Percentiles rank a stretch among this genome's conserved stretches.
phyloP scores from a whole-genome alignment of 2,113 vertebrate genomes.

The Cebus imitator region DNA sequence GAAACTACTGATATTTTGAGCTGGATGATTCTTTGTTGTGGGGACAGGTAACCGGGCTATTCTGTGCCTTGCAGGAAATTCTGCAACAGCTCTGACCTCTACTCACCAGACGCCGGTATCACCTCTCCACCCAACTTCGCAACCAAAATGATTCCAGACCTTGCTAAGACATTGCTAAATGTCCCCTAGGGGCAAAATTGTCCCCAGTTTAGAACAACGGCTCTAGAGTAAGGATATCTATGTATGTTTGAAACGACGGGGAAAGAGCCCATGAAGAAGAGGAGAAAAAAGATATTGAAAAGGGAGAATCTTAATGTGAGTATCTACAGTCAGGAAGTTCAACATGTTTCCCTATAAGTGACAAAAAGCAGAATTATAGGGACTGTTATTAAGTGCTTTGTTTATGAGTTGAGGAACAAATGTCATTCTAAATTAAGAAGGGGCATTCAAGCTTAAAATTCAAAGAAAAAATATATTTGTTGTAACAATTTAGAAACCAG shows the following conservation, averaged over 20 bases:
- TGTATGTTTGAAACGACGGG: background rate
- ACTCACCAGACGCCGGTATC: background rate
- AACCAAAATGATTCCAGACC: background rate
- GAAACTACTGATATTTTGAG: background rate
- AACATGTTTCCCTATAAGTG: background rate
- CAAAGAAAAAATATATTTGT: conserved; percentile 52
- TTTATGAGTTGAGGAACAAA: conserved; percentile 63
- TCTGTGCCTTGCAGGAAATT: background rate
- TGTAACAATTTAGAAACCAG: conserved; percentile 45
- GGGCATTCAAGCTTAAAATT: conserved; percentile 59
- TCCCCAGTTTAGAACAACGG: background rate
- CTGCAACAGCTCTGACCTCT: background rate
- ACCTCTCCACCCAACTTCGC: background rate
- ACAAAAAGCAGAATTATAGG: background rate
- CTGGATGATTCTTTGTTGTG: background rate
- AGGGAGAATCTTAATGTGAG: background rate
- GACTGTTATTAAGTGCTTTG: conserved; percentile 31
- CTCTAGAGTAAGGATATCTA: background rate
- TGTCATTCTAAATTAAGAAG: conserved; percentile 44
- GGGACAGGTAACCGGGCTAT: background rate
- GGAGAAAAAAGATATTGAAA: background rate
- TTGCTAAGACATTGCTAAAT: background rate
- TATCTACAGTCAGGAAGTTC: background rate
- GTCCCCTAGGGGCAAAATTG: background rate
- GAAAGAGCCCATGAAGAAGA: background rate